Conservation (phyloP, 37 sponge, comb jelly and placozoan genomes). For the Eunapius fragilis region DNA sequence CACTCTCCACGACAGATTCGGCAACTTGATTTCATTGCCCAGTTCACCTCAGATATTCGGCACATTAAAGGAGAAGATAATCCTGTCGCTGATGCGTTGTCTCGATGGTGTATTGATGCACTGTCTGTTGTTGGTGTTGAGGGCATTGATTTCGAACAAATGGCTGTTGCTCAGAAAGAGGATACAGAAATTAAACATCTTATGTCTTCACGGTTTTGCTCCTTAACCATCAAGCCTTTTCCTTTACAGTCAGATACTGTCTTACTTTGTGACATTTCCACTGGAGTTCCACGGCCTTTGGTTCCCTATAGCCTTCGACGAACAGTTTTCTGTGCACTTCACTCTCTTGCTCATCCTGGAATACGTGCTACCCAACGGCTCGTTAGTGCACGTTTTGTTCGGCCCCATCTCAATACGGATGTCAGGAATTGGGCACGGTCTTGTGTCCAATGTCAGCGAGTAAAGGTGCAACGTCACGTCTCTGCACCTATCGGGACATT, state of each 20-base stretch:
- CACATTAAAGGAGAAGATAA: constrained; percentile 33
- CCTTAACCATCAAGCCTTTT: background rate
- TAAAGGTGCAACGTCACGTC: constrained; percentile 17
- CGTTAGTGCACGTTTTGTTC: constrained; percentile 19
- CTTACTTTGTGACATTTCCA: constrained; percentile 21
- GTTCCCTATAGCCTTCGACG: background rate
- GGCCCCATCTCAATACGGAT: constrained; percentile 37
- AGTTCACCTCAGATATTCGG: constrained; percentile 12
- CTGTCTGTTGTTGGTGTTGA: too few species aligned
- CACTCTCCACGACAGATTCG: too few species aligned
- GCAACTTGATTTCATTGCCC: too few species aligned
- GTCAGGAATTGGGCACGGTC: constrained; percentile 28
- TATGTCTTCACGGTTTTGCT: too few species aligned
- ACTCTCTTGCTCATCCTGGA: constrained; percentile 35
- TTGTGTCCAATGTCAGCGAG: constrained; percentile 31
- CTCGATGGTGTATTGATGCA: background rate
- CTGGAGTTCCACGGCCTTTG: constrained; percentile 28
- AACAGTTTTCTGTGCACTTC: constrained; percentile 17
- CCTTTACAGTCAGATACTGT: background rate
- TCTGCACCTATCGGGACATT: constrained; percentile 16
- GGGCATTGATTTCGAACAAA: too few species aligned
- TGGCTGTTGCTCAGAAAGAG: too few species aligned
- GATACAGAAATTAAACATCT: too few species aligned
- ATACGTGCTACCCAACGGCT: constrained; percentile 39
- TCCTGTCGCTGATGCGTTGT: constrained; percentile 44